These are phyloP conservation scores for Mythimna vitellina DNA, from an alignment of 2,888 invertebrate genomes.

Conservation along the genomic window DNA sequence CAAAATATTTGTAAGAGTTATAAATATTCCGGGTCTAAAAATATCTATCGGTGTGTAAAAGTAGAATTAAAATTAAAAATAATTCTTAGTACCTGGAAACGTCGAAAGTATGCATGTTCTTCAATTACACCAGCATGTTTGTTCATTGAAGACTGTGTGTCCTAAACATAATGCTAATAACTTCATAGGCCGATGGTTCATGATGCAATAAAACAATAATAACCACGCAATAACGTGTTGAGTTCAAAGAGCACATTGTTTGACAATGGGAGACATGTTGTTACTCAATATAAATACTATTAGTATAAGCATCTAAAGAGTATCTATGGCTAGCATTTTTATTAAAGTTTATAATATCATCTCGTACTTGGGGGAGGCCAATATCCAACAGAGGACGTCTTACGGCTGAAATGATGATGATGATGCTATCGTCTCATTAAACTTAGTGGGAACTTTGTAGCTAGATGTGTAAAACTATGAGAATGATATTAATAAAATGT, in stretches of 20 bases:
- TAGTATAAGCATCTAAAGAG: not conserved
- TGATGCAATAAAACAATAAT: slow-evolving; percentile 12
- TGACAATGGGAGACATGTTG: slow-evolving; percentile 6
- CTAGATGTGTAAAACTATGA: too few species aligned
- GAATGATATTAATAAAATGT: too few species aligned
- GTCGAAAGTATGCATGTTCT: not conserved
- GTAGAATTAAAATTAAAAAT: not conserved
- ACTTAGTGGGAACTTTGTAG: not conserved
- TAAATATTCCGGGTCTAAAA: not conserved
- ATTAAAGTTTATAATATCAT: too few species aligned
- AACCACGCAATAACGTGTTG: slow-evolving; percentile 3
- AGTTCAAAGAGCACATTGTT: slow-evolving; percentile 36
- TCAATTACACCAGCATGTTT: too few species aligned
- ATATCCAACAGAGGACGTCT: too few species aligned
- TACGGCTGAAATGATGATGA: too few species aligned
- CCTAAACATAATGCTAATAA: not conserved
- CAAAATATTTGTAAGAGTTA: not conserved
- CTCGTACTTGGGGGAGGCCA: too few species aligned
- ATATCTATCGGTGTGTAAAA: not conserved
- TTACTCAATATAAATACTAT: slow-evolving; percentile 6
- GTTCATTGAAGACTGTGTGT: not conserved
- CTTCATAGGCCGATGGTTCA: not conserved
- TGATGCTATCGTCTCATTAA: not conserved
- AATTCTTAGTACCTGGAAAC: not conserved
- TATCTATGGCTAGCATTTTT: not conserved